These are phyloP conservation scores for Scophthalmus maximus DNA, from an alignment of 2,113 vertebrate species.

Conservation along the genomic window DNA sequence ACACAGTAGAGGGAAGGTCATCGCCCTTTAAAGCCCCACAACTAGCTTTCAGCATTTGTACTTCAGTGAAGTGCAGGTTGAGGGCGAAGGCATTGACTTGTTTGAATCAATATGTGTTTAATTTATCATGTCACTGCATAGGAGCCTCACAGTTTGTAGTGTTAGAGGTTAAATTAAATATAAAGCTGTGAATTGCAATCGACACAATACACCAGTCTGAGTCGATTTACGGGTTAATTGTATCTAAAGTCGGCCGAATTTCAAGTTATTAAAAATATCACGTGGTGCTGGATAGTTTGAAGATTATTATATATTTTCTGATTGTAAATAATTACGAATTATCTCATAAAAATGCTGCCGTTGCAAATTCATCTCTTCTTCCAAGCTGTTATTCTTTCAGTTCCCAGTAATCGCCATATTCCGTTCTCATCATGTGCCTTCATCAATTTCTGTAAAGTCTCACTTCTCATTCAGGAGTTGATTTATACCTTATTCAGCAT, in stretches of 20 bases:
- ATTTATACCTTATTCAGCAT: slow-evolving; percentile 6
- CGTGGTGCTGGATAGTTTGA: too few species aligned
- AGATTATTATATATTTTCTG: too few species aligned
- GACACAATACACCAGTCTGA: too few species aligned
- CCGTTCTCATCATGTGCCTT: background rate
- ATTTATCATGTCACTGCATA: background rate
- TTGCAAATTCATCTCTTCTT: background rate
- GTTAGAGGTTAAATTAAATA: background rate
- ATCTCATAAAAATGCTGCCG: background rate
- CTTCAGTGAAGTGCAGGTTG: background rate
- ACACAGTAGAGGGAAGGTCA: background rate
- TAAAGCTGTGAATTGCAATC: too few species aligned
- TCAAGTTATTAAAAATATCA: too few species aligned
- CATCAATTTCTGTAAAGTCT: background rate
- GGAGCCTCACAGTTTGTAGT: background rate
- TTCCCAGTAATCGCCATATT: background rate
- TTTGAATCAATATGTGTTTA: background rate
- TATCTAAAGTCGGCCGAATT: too few species aligned
- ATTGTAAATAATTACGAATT: too few species aligned
- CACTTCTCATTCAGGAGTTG: background rate
- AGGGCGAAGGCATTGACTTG: background rate
- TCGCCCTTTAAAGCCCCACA: slow-evolving; percentile 32
- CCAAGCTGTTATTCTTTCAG: background rate
- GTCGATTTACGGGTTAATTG: too few species aligned
- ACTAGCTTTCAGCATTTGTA: background rate